Evolutionary conservation across 2,797 vertebrate species (phyloP), one percentile per base, ranked within the genome.

Genomic region (Natrix natrix): DNA sequence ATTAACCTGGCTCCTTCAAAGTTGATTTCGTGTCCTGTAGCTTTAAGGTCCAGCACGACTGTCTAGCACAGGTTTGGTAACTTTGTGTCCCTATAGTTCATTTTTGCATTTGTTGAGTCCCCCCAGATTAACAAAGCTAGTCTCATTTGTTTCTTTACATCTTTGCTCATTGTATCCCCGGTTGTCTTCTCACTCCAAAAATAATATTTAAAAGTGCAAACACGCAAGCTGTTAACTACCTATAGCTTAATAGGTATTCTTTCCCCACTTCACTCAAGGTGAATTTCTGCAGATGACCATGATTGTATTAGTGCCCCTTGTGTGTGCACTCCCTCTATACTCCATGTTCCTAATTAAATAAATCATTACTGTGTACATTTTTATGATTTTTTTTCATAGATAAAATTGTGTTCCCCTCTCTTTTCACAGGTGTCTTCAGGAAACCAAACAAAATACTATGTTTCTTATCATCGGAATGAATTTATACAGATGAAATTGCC

Each of bases 401-500:
- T 74, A n/a, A 90, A 54, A 54, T 90, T 69, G 28, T 54, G 22
- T 52, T 6, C n/a, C 48, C 26, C 11, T 11, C 17, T 63, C 20
- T 22, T 95, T 94, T 4, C 61, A 0, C 5, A 98, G 98, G 96
- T 96, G 69, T 99, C 99, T 17, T 97, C 98, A 86, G 98, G 98
- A 66, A 99, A 99, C 96, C 97, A 97, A 55, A 99, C 98, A 88
- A 99, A 98, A 92, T 98, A 99, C 96, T 99, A 98, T 0, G 98
- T 99, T 69, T 99, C 99, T 2, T 98, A 98, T 74, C 98, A 96
- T 8, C 98, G 99, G 61, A 98, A 97, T 7, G 98, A 98, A 52
- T 99, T 99, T 86, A 97, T 98, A 86, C 98, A 98, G 96, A 99
- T 99, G 99, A 99, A 98, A 94, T 97, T 99, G 94, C 99, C 99